phyloP scores from a whole-genome alignment of 2,888 invertebrate species.

The Sarcophaga variegata region DNA sequence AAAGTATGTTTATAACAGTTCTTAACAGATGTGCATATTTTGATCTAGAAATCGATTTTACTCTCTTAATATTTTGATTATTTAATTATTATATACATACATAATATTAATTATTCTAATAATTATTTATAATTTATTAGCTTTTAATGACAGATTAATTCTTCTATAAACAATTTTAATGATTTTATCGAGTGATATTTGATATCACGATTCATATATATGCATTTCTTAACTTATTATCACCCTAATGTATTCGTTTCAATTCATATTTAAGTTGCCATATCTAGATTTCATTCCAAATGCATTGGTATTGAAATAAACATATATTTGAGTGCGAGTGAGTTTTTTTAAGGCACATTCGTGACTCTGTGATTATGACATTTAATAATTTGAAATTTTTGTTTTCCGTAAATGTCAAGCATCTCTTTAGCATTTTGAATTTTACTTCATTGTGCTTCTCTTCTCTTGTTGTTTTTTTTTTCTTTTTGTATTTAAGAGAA shows the following conservation, averaged over 20 bases:
- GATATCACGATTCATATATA: too few relatives aligned
- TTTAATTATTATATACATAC: too few relatives aligned
- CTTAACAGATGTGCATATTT: too few relatives aligned
- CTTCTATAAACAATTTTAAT: too few relatives aligned
- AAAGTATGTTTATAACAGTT: too few relatives aligned
- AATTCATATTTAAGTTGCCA: conserved; percentile 8
- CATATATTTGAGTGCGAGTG: neutral
- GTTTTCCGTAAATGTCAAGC: conserved; percentile 40
- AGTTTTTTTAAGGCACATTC: neutral
- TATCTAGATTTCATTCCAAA: conserved; percentile 37
- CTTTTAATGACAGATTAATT: too few relatives aligned
- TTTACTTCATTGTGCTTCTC: conserved; percentile 50
- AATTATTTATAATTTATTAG: too few relatives aligned
- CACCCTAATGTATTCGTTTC: conserved; percentile 30
- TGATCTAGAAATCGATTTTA: too few relatives aligned
- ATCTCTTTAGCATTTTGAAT: conserved; percentile 61
- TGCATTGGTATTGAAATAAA: conserved; percentile 1
- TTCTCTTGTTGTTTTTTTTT: conserved; percentile 46
- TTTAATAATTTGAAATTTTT: conserved; percentile 58
- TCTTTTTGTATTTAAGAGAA: conserved; percentile 30
- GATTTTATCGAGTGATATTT: too few relatives aligned
- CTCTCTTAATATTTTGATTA: too few relatives aligned
- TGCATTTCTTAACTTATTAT: neutral
- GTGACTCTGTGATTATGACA: conserved; percentile 62
- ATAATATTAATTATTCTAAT: too few relatives aligned